These are phyloP conservation scores for Netelia melanura DNA, from an alignment of 2,888 invertebrate genomes.

Conservation along the genomic window DNA sequence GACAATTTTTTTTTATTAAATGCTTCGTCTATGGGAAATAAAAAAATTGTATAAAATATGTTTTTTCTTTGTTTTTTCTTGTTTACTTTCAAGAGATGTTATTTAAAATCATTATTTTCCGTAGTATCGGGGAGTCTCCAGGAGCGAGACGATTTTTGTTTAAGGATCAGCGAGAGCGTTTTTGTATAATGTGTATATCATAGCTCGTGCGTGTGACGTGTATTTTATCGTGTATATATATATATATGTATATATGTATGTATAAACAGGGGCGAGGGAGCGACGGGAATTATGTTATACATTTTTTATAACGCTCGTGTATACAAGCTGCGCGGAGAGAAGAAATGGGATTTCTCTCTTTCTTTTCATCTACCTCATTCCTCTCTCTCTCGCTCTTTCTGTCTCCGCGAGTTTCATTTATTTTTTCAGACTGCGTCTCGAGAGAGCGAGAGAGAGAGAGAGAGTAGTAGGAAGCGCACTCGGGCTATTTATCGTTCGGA, in stretches of 20 bases:
- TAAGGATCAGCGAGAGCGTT: slow-evolving; percentile 47
- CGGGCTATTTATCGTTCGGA: slow-evolving; percentile 69
- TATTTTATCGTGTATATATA: slow-evolving; percentile 28
- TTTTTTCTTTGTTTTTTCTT: neutral
- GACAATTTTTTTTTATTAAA: neutral
- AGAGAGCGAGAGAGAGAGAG: slow-evolving; percentile 11
- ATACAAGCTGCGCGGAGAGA: slow-evolving; percentile 26
- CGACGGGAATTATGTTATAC: slow-evolving; percentile 56
- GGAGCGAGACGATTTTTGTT: slow-evolving; percentile 48
- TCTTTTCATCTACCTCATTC: no score
- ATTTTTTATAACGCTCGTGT: slow-evolving; percentile 58
- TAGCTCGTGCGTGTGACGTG: slow-evolving; percentile 20
- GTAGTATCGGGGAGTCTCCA: no score
- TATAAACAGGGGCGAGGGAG: slow-evolving; percentile 14
- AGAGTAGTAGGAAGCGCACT: slow-evolving; percentile 30
- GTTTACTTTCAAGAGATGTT: neutral
- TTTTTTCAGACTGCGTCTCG: slow-evolving; percentile 52
- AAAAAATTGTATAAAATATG: neutral
- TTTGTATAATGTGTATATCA: slow-evolving; percentile 57
- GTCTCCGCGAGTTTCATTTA: slow-evolving; percentile 52
- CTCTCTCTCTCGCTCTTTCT: neutral
- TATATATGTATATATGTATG: neutral
- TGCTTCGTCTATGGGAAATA: neutral
- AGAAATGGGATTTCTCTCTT: slow-evolving; percentile 17
- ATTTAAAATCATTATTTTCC: no score